A percentile compares a stretch with the other conserved stretches of the same genome.
Conservation (phyloP, 1,140 invertebrate genomes). For the Dendroctonus valens region DNA sequence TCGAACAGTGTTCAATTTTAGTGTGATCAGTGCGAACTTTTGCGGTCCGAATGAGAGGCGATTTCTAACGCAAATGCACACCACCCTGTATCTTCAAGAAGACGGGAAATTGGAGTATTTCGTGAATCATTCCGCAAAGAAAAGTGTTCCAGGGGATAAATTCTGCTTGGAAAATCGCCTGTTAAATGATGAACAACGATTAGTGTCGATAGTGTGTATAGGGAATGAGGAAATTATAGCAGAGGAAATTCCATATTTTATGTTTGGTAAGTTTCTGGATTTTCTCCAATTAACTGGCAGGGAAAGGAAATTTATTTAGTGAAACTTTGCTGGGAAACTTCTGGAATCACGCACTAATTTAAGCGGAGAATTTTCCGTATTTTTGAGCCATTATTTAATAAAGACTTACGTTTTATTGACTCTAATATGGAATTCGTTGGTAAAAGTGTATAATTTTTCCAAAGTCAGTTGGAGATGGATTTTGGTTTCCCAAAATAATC, state of each 20-base stretch:
- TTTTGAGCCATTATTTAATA: too few species aligned
- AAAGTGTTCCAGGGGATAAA: background rate
- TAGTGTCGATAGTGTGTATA: conserved; percentile 1
- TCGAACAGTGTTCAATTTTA: background rate
- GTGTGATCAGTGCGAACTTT: conserved; percentile 2
- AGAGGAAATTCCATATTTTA: background rate
- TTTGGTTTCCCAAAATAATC: too few species aligned
- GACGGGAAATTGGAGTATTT: background rate
- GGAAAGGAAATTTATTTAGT: too few species aligned
- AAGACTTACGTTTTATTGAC: too few species aligned
- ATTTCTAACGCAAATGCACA: background rate
- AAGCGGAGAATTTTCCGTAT: too few species aligned
- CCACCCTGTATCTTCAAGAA: conserved; percentile 1
- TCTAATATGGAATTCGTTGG: too few species aligned
- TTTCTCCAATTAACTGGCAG: too few species aligned
- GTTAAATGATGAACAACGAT: background rate
- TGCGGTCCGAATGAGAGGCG: background rate
- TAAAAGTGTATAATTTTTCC: too few species aligned
- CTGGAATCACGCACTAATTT: too few species aligned
- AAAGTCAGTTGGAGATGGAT: too few species aligned
- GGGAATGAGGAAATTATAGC: background rate
- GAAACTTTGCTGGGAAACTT: too few species aligned
- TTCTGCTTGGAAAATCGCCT: conserved; percentile 4
- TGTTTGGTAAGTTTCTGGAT: conserved; percentile 3
- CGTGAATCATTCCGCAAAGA: background rate